These are phyloP conservation scores for Nasonia oneida DNA, from an alignment of 2,888 invertebrate genomes.

Conservation along the genomic window DNA sequence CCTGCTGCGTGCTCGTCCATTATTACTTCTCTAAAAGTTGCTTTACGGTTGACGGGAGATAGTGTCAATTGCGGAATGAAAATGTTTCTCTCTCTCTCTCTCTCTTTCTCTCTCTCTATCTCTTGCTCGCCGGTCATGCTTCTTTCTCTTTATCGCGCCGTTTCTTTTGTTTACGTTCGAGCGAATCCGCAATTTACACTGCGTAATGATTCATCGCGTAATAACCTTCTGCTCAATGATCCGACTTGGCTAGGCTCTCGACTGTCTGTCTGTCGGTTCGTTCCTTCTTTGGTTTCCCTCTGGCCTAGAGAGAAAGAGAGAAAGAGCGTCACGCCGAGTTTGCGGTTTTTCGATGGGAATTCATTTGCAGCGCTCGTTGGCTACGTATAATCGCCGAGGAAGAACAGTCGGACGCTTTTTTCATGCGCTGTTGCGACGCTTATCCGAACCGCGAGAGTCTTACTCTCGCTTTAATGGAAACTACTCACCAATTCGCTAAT, in stretches of 20 bases:
- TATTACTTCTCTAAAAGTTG: constrained; percentile 61
- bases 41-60: constrained; percentile 58
- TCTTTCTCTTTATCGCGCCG: constrained; percentile 55
- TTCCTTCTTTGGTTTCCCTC: not conserved
- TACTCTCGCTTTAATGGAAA: not conserved
- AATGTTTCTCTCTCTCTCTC: constrained; percentile 47
- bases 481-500: constrained; percentile 19
- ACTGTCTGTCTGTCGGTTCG: not conserved
- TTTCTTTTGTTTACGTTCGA: constrained; percentile 60
- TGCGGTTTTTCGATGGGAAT: constrained; percentile 45
- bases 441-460: not conserved
- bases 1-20: constrained; percentile 39
- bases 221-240: constrained; percentile 56
- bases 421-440: constrained; percentile 12
- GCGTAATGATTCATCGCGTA: constrained; percentile 58
- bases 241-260: constrained; percentile 4
- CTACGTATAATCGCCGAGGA: not conserved
- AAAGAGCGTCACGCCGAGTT: not conserved
- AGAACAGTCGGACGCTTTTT: not conserved
- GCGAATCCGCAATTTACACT: constrained; percentile 57
- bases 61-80: constrained; percentile 62
- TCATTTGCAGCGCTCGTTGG: constrained; percentile 42
- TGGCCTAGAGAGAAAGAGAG: not conserved
- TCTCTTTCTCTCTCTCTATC: constrained; percentile 14
- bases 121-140: constrained; percentile 36